A percentile compares a stretch with the other conserved stretches of the same genome.
These are phyloP conservation scores for Colletes gigas DNA, from an alignment of 1,140 invertebrate species.

Conservation along the genomic window DNA sequence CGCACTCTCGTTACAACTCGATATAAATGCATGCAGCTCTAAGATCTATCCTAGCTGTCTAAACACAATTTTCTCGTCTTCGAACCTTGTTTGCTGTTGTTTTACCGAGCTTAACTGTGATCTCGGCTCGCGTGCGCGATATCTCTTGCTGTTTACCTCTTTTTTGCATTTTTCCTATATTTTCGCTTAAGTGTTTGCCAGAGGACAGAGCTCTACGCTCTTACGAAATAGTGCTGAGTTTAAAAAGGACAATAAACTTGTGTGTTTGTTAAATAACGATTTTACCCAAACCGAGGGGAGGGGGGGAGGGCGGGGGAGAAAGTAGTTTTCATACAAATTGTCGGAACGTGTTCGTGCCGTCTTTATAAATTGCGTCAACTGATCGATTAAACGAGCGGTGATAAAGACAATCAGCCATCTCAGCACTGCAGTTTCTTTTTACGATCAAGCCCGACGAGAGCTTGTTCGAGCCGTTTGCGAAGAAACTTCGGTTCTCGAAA, in stretches of 20 bases:
- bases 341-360: conserved; percentile 37
- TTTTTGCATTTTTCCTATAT: conserved; percentile 14
- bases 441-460: conserved; percentile 20
- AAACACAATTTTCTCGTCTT: conserved; percentile 50
- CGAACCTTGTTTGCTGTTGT: conserved; percentile 28
- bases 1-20: conserved; percentile 56
- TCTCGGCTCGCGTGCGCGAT: background rate
- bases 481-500: conserved; percentile 34
- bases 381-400: conserved; percentile 16
- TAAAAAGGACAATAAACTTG: conserved; percentile 7
- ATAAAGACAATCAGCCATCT: conserved; percentile 32
- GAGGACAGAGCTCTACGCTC: conserved; percentile 19
- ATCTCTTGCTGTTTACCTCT: background rate
- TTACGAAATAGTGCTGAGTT: conserved; percentile 39
- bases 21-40: conserved; percentile 75
- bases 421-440: conserved; percentile 40
- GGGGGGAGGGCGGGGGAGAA: background rate
- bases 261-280: conserved; percentile 5
- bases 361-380: conserved; percentile 19
- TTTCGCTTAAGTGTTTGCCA: conserved; percentile 21
- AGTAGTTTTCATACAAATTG: conserved; percentile 5
- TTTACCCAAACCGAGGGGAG: conserved; percentile 8
- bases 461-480: conserved; percentile 28
- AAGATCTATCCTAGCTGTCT: conserved; percentile 71
- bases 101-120: conserved; percentile 20